These are phyloP conservation scores for Caenorhabditis uteleia DNA, from an alignment of 2,888 invertebrate species.

Conservation along the genomic window DNA sequence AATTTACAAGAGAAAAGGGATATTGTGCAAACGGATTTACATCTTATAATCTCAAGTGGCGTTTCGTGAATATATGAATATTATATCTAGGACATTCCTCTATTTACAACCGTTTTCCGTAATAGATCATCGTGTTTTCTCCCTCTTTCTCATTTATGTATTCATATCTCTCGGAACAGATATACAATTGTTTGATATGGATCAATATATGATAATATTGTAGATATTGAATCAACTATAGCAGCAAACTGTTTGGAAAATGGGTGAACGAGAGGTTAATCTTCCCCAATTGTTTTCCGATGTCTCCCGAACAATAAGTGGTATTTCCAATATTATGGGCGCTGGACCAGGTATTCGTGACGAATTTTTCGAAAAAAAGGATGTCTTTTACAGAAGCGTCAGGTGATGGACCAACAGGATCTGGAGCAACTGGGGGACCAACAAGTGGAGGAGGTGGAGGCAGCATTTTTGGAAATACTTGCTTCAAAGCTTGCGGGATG, in stretches of 20 bases:
- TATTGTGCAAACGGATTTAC: no score
- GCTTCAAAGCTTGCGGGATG: slow-evolving; percentile 67
- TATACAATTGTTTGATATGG: no score
- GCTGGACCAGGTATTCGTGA: slow-evolving; percentile 25
- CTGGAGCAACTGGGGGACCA: slow-evolving; percentile 8
- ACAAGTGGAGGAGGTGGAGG: slow-evolving; percentile 20
- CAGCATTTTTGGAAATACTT: slow-evolving; percentile 49
- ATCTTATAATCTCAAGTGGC: slow-evolving; percentile 17
- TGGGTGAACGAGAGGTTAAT: slow-evolving; percentile 60
- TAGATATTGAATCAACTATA: no score
- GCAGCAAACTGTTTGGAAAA: no score
- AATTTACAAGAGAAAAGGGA: no score
- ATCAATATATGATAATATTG: no score
- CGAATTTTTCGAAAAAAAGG: not conserved
- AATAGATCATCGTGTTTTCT: no score
- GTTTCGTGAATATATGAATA: slow-evolving; percentile 23
- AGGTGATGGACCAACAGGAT: slow-evolving; percentile 24
- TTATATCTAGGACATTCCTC: slow-evolving; percentile 27
- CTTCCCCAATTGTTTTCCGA: slow-evolving; percentile 62
- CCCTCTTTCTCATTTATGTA: no score
- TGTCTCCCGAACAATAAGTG: slow-evolving; percentile 63
- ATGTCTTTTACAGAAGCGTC: slow-evolving; percentile 25
- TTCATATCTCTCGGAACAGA: no score
- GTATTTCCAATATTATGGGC: slow-evolving; percentile 55
- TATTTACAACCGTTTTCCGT: slow-evolving; percentile 29